Base-by-base conservation (phyloP, 2,797 vertebrate species). In the Kryptolebias ocellatus region DNA sequence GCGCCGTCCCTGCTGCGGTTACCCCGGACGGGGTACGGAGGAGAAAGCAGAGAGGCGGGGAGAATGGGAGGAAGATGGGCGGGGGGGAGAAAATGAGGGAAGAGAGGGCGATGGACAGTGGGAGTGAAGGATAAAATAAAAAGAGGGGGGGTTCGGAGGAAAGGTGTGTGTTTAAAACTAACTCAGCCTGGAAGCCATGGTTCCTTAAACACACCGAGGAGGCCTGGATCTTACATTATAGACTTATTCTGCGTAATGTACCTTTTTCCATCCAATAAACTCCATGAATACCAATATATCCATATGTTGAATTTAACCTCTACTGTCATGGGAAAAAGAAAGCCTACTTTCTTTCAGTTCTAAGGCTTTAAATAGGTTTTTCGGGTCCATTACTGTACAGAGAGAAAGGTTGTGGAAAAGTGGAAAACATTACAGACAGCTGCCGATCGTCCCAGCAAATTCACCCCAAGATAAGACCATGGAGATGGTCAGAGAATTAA, bases 1-100 rank as follows among this genome's bases (percentile, higher is more conserved):
- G 85, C 69, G 54, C 55, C 56, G 84, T 85, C 90, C 86, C 86
- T 34, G 72, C 91, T 90, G 88, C 18, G 90, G 92, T 92, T 89
- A 92, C 90, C 86, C 74, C 14, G 68, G 76, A 74, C 70, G 52
- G 71, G 57, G 45, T 73, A 78, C 67, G 59, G 74, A 34, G 78
- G 77, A 5, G 65, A 56, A 39, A 4, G 50, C 47, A 50, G 53
- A 5, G 28, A 46, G 52, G 14, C 60, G 37, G 7, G 31, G 59
- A 49, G 72, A 56, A 47, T 3, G 18, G 61, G 53, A 56, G 62
- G 59, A 49, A 52, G 51, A 66, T 18, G 20, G 52, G 17, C 31
- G n/a, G 53, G 18, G 45, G 20, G 60, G 47, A 42, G 50, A 49
- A 49, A 73, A 69, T 37, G 20, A 16, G 16, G 15, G 58, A 37